These are phyloP conservation scores for Stramonita haemastoma DNA, from an alignment of 2,888 invertebrate species.

Conservation along the genomic window DNA sequence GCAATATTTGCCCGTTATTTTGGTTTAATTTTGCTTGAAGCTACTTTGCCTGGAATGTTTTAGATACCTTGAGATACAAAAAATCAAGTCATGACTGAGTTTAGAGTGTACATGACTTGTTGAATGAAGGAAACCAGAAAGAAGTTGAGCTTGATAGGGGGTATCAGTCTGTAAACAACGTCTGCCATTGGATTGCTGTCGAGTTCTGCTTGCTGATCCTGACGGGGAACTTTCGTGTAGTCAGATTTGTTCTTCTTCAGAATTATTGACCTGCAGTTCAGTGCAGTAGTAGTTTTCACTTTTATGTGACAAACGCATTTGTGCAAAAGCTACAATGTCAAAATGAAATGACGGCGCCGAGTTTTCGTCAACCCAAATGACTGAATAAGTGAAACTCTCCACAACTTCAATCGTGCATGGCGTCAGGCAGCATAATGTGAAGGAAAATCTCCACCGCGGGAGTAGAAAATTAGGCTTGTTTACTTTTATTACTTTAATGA, in stretches of 20 bases:
- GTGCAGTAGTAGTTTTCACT: background rate
- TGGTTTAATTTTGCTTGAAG: background rate
- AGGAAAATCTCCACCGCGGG: background rate
- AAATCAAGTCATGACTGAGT: background rate
- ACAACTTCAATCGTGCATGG: background rate
- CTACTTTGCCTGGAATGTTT: background rate
- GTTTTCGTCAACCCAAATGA: background rate
- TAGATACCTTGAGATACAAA: background rate
- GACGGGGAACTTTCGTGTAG: background rate
- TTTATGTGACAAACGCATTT: background rate
- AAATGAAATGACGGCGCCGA: background rate
- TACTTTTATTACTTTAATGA: background rate
- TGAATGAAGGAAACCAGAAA: background rate
- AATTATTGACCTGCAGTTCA: background rate
- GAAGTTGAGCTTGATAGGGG: background rate
- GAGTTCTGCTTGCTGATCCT: slow-evolving; percentile 7
- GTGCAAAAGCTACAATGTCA: background rate
- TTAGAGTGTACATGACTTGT: background rate
- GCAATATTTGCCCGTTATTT: slow-evolving; percentile 11
- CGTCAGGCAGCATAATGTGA: slow-evolving; percentile 38
- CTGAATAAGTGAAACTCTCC: background rate
- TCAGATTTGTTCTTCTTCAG: too few relatives aligned
- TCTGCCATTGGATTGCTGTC: slow-evolving; percentile 16
- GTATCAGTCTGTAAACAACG: slow-evolving; percentile 19
- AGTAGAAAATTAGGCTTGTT: slow-evolving; percentile 25